Base-by-base conservation (phyloP, 1,140 invertebrate genomes). In the Oryzaephilus surinamensis region DNA sequence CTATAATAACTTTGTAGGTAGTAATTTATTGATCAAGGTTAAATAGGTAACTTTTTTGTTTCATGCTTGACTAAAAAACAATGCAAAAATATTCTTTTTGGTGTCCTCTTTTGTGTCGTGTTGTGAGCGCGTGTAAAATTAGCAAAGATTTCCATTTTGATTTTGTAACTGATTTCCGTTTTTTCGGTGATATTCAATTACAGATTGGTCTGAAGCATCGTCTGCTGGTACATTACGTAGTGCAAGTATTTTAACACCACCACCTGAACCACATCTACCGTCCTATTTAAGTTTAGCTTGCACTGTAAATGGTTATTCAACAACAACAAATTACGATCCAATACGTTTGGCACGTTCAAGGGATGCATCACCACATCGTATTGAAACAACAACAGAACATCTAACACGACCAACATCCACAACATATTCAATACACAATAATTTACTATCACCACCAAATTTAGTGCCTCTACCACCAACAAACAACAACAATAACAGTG, bases 221-320 rank as follows among this genome's bases (percentile, higher is more conserved):
- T 60, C 60, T 3, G 43, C 48, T 26, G 54, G 45, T 32, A 62
- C 60, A 3, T 39, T 62, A 12, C 50, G 51, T 15, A 60, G 60
- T 37, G 40, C 46, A 6, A 54, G 49, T 24, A 21, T 58, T 2
- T 32, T 42, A 13, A 51, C 48, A 6, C 46, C 46, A 8, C 32
- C 45, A 18, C 31, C 41, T 16, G 38, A 49, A 40, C 43, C 28
- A 21, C 36, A 52, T 38, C 31, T 62, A 53, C 88, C 87, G 0
- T 90, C 85, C 35, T 93, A 93, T 60, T 63, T 93, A 28, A 84
- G 81, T 54, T 65, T 93, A 32, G 85, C 88, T 32, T 90, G 88
- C 58, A 87, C 84, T 11, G 84, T 92, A 16, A 90, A 84, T 64
- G 89, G 89, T 6, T 93, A 93, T 58, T 84, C 81, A 0, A 82